Conservation (phyloP, 35 echinoderm and acorn worm genomes). For the Apostichopus parvimensis region DNA sequence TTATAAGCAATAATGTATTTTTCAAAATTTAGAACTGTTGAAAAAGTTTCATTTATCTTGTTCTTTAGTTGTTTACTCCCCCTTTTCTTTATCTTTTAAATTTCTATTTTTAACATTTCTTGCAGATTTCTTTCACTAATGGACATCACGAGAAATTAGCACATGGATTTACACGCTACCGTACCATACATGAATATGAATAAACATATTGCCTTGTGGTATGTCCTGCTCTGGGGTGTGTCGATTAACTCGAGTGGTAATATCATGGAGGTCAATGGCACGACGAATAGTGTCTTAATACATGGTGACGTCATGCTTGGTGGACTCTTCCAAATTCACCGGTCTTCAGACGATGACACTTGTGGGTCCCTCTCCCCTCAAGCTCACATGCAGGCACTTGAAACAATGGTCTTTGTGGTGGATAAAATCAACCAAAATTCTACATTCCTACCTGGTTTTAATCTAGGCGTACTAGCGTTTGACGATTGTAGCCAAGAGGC, state of each 20-base stretch:
- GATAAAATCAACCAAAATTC: conserved; percentile 70
- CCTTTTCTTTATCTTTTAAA: too few relatives aligned
- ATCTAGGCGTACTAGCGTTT: conserved; percentile 72
- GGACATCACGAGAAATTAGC: not conserved
- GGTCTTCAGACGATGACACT: conserved; percentile 53
- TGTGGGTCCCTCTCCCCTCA: conserved; percentile 71
- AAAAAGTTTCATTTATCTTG: too few relatives aligned
- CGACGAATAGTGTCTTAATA: conserved; percentile 48
- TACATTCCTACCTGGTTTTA: conserved; percentile 78
- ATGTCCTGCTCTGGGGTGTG: conserved; percentile 45
- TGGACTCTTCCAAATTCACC: conserved; percentile 78
- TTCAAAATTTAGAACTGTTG: too few relatives aligned
- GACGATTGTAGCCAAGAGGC: conserved; percentile 94
- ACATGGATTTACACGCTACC: conserved; percentile 47
- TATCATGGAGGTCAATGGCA: conserved; percentile 53
- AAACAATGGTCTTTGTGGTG: conserved; percentile 83
- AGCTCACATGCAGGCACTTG: conserved; percentile 82
- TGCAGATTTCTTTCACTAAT: not conserved
- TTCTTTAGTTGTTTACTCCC: too few relatives aligned
- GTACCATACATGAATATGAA: conserved; percentile 51
- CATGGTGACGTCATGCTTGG: conserved; percentile 80
- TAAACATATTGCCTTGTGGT: conserved; percentile 53
- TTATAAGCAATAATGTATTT: too few relatives aligned
- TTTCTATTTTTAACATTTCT: too few relatives aligned
- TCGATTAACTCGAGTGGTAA: conserved; percentile 51